phyloP scores from a whole-genome alignment of 35 echinoderm and acorn worm genomes.

The Chiridota heheva region DNA sequence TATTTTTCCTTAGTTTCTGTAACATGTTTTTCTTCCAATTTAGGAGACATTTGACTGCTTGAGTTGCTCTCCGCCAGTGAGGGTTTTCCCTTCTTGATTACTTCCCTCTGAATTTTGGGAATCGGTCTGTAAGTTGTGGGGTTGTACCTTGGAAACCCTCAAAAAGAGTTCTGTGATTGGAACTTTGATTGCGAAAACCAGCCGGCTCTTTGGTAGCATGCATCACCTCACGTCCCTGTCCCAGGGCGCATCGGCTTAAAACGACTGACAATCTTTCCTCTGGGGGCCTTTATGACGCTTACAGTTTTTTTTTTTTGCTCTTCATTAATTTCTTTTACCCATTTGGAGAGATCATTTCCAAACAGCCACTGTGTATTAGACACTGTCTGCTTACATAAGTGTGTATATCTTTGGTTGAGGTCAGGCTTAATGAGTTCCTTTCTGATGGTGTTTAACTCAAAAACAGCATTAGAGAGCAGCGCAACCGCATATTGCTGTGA shows the following conservation, averaged over 20 bases:
- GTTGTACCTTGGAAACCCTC: too few species aligned
- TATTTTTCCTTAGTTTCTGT: constrained; percentile 20
- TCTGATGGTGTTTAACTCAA: constrained; percentile 1
- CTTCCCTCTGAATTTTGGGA: too few species aligned
- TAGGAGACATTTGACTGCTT: constrained; percentile 10
- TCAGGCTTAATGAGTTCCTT: constrained; percentile 49
- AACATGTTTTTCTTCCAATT: constrained; percentile 12
- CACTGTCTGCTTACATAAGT: constrained; percentile 24
- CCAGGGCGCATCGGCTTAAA: too few species aligned
- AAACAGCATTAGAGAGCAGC: constrained; percentile 3
- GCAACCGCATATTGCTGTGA: constrained; percentile 17
- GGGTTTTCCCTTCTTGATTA: too few species aligned
- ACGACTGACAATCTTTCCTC: too few species aligned
- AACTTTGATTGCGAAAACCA: too few species aligned
- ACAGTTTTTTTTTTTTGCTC: constrained; percentile 62
- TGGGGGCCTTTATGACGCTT: too few species aligned
- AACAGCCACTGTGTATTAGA: constrained; percentile 26
- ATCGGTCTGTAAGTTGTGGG: too few species aligned
- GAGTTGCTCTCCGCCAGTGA: too few species aligned
- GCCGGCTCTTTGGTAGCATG: too few species aligned
- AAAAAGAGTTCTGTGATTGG: too few species aligned
- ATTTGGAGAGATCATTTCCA: constrained; percentile 40
- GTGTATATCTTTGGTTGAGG: constrained; percentile 3
- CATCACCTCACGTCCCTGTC: too few species aligned
- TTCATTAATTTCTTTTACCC: constrained; percentile 43